phyloP scores from a whole-genome alignment of 2,113 vertebrate species.

The Oceanodroma tethys region DNA sequence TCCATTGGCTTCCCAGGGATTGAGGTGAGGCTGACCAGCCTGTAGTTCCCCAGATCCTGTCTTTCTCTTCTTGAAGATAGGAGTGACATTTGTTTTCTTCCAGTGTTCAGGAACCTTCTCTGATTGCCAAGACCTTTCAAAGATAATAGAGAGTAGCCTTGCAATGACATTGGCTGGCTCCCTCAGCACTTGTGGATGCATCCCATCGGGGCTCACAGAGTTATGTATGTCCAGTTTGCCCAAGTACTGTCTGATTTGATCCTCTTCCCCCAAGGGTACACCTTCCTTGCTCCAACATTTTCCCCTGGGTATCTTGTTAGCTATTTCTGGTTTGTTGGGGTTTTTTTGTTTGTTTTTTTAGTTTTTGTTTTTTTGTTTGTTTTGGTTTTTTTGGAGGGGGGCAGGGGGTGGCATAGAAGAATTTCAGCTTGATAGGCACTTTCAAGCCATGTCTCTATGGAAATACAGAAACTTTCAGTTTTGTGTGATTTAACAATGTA shows the following conservation, averaged over 20 bases:
- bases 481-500: not conserved
- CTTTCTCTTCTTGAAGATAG: not conserved
- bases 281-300: not conserved
- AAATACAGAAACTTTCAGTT: not conserved
- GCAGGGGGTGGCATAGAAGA: not conserved
- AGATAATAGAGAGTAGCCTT: not conserved
- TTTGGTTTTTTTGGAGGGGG: not conserved
- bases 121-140: too few species aligned
- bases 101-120: too few species aligned
- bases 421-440: not conserved
- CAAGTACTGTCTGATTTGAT: not conserved
- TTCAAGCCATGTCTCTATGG: not conserved
- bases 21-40: not conserved
- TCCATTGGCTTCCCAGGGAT: not conserved
- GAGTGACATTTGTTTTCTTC: not conserved
- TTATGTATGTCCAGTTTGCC: not conserved
- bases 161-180: accelerated
- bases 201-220: accelerated
- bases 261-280: not conserved
- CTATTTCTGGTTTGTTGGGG: not conserved
- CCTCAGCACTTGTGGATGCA: not conserved
- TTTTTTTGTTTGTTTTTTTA: too few species aligned
- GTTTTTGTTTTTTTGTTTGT: not conserved
- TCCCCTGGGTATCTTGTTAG: not conserved
- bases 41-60: not conserved